phyloP scores from a whole-genome alignment of 1,140 invertebrate species.

The Mylabris phalerata region DNA sequence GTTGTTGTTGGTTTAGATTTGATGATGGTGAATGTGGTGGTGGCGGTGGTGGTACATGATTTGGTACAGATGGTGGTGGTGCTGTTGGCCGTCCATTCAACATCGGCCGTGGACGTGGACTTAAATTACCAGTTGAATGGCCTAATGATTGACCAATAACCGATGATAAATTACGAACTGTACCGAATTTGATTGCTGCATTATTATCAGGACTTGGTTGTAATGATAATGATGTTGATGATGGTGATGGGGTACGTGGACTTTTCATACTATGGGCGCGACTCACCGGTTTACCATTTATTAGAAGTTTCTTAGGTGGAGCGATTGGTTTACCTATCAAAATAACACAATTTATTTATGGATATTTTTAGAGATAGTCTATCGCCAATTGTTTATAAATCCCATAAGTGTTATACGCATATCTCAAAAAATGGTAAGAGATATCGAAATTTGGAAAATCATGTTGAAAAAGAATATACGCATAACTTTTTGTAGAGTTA shows the following conservation, averaged over 20 bases:
- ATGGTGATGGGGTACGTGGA: constrained; percentile 41
- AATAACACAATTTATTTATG: background rate
- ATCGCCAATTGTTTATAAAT: background rate
- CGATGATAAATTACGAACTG: constrained; percentile 33
- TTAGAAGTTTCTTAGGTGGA: constrained; percentile 43
- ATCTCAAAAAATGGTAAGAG: too few relatives aligned
- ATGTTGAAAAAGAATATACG: too few relatives aligned
- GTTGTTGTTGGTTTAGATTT: constrained; percentile 14
- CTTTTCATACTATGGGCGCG: constrained; percentile 50
- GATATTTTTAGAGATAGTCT: background rate
- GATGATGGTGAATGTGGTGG: constrained; percentile 20
- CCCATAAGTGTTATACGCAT: constrained; percentile 1
- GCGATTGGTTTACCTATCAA: constrained; percentile 27
- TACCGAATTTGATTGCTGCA: constrained; percentile 30
- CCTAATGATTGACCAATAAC: constrained; percentile 28
- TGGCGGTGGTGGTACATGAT: constrained; percentile 25
- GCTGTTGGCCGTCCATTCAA: constrained; percentile 28
- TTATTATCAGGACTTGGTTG: constrained; percentile 27
- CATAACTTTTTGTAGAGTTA: too few relatives aligned
- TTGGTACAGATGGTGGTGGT: constrained; percentile 33
- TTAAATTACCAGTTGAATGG: constrained; percentile 13
- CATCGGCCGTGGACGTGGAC: constrained; percentile 14
- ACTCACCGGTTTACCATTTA: constrained; percentile 45
- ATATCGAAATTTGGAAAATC: too few relatives aligned
- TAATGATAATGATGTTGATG: too few relatives aligned